Base-by-base conservation (phyloP, 2,888 invertebrate genomes). In the Saturnia pavonia region DNA sequence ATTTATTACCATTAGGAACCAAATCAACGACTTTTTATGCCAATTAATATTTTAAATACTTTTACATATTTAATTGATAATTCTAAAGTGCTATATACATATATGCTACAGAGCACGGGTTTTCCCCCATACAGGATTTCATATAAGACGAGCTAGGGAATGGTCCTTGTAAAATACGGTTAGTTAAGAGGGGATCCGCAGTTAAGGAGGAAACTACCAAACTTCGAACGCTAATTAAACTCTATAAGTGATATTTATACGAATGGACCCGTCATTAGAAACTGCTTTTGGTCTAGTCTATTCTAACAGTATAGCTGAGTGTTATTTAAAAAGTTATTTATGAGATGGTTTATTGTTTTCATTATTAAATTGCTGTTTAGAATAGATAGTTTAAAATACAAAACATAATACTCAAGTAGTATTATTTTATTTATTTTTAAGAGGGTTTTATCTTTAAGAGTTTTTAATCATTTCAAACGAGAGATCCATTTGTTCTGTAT, bases 181-280 rank as follows among this genome's bases (percentile, higher is more conserved):
- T 65, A 65, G 65, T 65, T 65, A 1, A 19, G 65, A 16, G 57
- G 63, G 66, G 54, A 54, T 34, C 67, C 65, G 68, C 43, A 70
- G 67, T 68, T 63, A 65, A 40, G 22, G 54, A n/a, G 68, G 48
- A 68, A 67, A 68, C 67, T 70, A 65, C 68, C 45, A 63, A 71
- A 71, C 82, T 87, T 83, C 74, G 78, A 76, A 79, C 75, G 75
- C 81, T 86, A 88, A 88, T 88, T 87, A 86, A 86, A 87, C 84
- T 81, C 73, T 79, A 75, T 80, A 86, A 87, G 82, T 87, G 84
- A 85, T 85, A 86, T 88, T 87, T 87, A 88, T 85, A 78, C 70
- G 81, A 72, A 78, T 81, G 80, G 77, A 71, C 72, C 70, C 68
- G 72, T 77, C 77, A 74, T 79, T 79, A 74, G 71, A 75, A 71